phyloP scores from a whole-genome alignment of 2,797 vertebrate species.

The Thripadectes ignobilis region DNA sequence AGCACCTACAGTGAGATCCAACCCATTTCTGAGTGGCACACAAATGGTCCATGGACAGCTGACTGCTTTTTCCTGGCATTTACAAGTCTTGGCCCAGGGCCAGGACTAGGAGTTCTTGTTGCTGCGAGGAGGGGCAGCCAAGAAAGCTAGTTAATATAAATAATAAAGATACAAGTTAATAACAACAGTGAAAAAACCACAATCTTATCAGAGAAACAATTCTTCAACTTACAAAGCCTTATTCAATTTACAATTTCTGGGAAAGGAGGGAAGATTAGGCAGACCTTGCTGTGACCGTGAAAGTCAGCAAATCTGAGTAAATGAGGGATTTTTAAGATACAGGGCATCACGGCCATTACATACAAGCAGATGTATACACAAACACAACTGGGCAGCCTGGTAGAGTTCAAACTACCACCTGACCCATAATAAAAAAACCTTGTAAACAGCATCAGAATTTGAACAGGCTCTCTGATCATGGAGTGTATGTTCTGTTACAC shows the following conservation, averaged over 20 bases:
- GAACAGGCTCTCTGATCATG: not conserved
- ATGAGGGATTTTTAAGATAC: not conserved
- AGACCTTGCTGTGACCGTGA: not conserved
- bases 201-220: conserved; percentile 53
- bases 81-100: not conserved
- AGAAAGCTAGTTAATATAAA: conserved; percentile 27
- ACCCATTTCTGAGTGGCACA: not conserved
- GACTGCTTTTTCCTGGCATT: not conserved
- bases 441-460: not conserved
- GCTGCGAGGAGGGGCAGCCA: not conserved
- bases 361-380: not conserved
- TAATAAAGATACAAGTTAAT: conserved; percentile 42
- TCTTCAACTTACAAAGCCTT: conserved; percentile 25
- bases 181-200: conserved; percentile 42
- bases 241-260: conserved; percentile 51
- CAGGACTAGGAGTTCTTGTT: not conserved
- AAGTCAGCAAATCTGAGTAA: conserved; percentile 22
- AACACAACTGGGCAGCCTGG: not conserved
- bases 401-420: not conserved
- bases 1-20: not conserved
- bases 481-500: not conserved
- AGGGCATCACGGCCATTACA: not conserved
- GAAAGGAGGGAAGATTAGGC: not conserved
- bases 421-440: not conserved
- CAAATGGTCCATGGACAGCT: not conserved